phyloP scores from a whole-genome alignment of 2,888 invertebrate genomes.

The Caenorhabditis doughertyi region DNA sequence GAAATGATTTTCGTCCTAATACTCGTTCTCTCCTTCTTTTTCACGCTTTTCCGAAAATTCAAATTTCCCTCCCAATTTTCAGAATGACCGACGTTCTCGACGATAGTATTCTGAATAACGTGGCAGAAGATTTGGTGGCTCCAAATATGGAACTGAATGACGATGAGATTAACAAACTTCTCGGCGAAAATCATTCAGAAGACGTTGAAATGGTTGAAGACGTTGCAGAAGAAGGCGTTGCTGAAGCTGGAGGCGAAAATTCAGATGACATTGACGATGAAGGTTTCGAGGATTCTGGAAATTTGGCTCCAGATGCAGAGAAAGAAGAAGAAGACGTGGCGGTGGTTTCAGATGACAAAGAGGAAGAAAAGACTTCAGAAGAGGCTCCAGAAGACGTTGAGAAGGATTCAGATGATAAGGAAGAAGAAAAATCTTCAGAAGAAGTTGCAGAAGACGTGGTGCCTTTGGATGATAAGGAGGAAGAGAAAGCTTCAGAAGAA shows the following conservation, averaged over 20 bases:
- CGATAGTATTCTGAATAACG: conserved; percentile 14
- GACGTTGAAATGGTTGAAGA: not conserved
- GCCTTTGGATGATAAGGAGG: too few species aligned
- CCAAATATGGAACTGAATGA: conserved; percentile 7
- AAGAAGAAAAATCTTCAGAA: too few species aligned
- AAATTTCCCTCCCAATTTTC: not conserved
- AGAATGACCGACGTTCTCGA: conserved; percentile 8
- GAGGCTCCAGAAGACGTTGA: not conserved
- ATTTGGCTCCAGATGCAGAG: not conserved
- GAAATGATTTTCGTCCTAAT: not conserved
- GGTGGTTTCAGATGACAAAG: not conserved
- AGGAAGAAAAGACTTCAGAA: too few species aligned
- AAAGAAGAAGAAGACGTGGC: not conserved
- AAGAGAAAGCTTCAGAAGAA: too few species aligned
- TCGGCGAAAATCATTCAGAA: not conserved
- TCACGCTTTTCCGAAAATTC: not conserved
- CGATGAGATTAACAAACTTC: conserved; percentile 5
- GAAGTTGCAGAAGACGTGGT: conserved; percentile 1
- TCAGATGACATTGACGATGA: not conserved
- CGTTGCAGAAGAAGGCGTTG: not conserved
- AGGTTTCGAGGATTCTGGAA: not conserved
- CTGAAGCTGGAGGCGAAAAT: not conserved
- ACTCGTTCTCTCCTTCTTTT: not conserved
- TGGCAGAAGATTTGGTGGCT: not conserved
- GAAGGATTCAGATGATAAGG: not conserved